Evolutionary conservation across 2,113 vertebrate species (phyloP), one percentile per base, ranked within the genome.

Genomic region (Hipposideros armiger): DNA sequence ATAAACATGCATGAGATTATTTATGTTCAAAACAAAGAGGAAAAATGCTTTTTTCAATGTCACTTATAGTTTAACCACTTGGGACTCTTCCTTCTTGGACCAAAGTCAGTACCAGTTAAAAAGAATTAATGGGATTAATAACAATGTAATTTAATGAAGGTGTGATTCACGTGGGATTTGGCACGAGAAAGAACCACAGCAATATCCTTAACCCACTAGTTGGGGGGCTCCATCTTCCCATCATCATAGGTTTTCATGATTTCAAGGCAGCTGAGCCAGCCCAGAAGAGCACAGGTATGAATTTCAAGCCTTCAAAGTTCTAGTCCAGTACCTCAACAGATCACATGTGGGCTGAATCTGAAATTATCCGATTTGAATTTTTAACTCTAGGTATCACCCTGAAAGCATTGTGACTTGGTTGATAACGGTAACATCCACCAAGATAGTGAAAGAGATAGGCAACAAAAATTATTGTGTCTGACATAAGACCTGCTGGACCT

Each of bases 61-160:
- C 66, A 86, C 19, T 87, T 60, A 30, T 4, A n/a, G 28, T 60
- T 94, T 67, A 72, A 85, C 40, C 30, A 77, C 60, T 73, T 67
- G 45, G 8, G 77, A 95, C 26, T 90, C 42, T 60, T 91, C 36
- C 50, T 73, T 86, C 80, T 88, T 94, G 30, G 36, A 90, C 90
- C 16, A 54, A 97, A 77, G 28, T 84, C 64, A 64, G 50, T 70
- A 80, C 14, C 73, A 54, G 54, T 52, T 84, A 47, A 60, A 93
- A 92, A 94, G 36, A 94, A 54, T 13, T 19, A 11, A 50, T 50
- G 90, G 62, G 62, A 82, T n/a, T 66, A 52, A 26, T 95, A 36
- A 58, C 30, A 64, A 74, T 24, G 32, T 58, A 86, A 91, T 14
- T 73, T 83, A 83, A 86, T 66, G 30, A 91, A 92, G 69, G 11